Evolutionary conservation across 2,888 invertebrate species (phyloP), one percentile per base, ranked within the genome.

Genomic region (Melanostoma mellinum): DNA sequence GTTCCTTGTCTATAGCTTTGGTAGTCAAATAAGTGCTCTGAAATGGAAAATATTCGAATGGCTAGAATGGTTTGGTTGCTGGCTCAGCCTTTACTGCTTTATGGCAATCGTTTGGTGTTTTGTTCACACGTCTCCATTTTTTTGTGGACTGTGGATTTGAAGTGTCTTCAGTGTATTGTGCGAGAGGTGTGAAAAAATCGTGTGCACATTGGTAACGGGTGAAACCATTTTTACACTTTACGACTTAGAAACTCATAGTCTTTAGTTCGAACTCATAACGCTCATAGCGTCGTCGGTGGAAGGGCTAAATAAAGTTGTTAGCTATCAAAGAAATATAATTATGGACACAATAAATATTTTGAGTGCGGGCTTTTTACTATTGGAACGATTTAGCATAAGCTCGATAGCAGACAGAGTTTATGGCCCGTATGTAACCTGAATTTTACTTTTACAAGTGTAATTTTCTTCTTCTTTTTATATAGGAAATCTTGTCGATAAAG

Each of bases 141-240:
- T 72, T 76, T 81, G 81, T 81, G 76, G 80, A 81, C 76, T 77
- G 81, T 81, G 77, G 77, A 82, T 82, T 73, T 9, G 55, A 67
- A 72, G 71, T 53, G 44, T 50, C 46, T 6, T 8, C 38, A 52
- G 2, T 0, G 30, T 50, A 58, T n/a, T 48, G 20, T 52, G 30
- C 30, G 63, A 38, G 30, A 50, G 67, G 67, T 77, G 72, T 48
- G 67, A 5, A 77, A 77, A 72, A 48, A 20, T 35, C 3, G 38
- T 63, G 61, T 46, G 77, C 72, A 68, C 68, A 82, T 73, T 73
- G 67, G 81, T 81, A 52, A 72, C 72, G 72, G 35, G 76, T 50
- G 65, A 53, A 80, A 75, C 30, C 40, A 42, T 42, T 38, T 33
- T 56, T 56, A 52, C 42, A 50, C 42, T 38, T 36, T 52, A 58